Base-by-base conservation (phyloP, 1,140 invertebrate genomes). In the Brachystomella parvula region DNA sequence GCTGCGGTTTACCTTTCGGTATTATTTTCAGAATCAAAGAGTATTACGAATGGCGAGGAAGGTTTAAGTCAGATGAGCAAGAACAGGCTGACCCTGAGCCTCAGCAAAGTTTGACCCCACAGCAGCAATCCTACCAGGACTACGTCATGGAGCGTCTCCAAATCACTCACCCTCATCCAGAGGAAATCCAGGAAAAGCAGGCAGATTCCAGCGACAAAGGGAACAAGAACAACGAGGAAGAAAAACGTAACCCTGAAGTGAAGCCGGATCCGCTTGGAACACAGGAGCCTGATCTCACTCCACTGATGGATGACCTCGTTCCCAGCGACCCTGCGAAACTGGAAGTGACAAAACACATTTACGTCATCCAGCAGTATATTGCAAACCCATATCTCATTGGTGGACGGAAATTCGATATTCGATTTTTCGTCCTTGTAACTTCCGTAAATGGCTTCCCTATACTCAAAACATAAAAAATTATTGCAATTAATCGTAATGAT, bases 331-430 rank as follows among this genome's bases (percentile, higher is more conserved):
- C 35, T 29, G 3, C 33, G 2, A 26, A 47, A 3, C 44, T 2
- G n/a, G 26, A 2, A 53, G 62, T 17, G 33, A 66, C 24, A 30
- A 30, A 26, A 0, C 78, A 80, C 53, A 75, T 71, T 60, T 81
- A 77, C 70, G 71, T 82, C 15, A 78, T 81, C 19, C 83, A 82
- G 70, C 81, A 80, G 73, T 87, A 87, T 71, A 77, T 87, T 59
- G 76, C 80, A 57, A 80, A 84, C 74, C 85, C 86, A 47, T 80
- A 87, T 64, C 76, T 86, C 17, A 80, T 87, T 56, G 83, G 84
- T 75, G 84, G 85, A 63, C 79, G 79, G 66, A 85, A 84, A 74
- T 85, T 86, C 78, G 84, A 85, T 76, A 74, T 85, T 2, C 73
- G 84, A 58, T 68, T 85, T 61, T 84, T 84, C 74, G 82, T 84